A percentile compares a stretch with the other conserved stretches of the same genome.
Conservation (phyloP, 2,113 vertebrate genomes). For the Ploceus nigricollis region DNA sequence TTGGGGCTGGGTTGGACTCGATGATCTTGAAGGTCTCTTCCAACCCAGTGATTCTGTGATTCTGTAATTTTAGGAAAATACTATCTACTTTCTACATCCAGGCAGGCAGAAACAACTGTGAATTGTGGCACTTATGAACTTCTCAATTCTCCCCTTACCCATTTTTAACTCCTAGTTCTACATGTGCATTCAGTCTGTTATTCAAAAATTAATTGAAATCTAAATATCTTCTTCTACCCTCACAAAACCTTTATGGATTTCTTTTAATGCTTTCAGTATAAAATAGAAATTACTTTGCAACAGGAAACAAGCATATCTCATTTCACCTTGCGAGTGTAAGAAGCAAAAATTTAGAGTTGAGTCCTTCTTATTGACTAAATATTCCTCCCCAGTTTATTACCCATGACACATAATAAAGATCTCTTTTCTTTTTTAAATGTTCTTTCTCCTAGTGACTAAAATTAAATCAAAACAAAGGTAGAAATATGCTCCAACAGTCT, state of each 20-base stretch:
- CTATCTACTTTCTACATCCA: neutral
- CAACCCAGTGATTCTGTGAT: no score
- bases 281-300: neutral
- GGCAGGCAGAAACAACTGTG: neutral
- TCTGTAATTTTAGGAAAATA: neutral
- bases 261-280: neutral
- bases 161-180: neutral
- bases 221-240: neutral
- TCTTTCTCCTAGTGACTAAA: neutral
- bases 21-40: no score
- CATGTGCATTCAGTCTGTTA: neutral
- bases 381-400: neutral
- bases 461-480: neutral
- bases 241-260: neutral
- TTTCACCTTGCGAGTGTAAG: neutral
- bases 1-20: no score
- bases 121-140: neutral
- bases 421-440: neutral
- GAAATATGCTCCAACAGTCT: neutral
- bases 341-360: neutral
- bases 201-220: neutral
- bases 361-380: neutral
- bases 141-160: neutral
- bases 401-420: neutral
- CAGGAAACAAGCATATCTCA: neutral